phyloP scores from a whole-genome alignment of 2,888 invertebrate genomes.

The Pollenia griseotomentosa region DNA sequence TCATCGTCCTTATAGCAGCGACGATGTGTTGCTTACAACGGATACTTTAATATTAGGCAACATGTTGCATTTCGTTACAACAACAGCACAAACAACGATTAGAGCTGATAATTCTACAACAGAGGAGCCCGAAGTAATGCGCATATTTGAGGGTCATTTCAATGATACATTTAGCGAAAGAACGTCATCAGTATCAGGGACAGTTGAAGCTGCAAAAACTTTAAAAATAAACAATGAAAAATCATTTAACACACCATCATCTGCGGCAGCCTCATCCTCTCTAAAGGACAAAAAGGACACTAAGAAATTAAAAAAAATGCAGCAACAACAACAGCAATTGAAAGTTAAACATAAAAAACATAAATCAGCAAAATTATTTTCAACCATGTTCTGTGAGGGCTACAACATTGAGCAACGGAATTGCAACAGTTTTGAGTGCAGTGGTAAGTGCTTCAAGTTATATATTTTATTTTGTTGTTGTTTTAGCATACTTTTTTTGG shows the following conservation, averaged over 20 bases:
- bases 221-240: slow-evolving; percentile 66
- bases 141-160: slow-evolving; percentile 72
- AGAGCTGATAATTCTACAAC: slow-evolving; percentile 48
- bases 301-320: slow-evolving; percentile 49
- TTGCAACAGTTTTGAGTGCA: slow-evolving; percentile 84
- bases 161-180: slow-evolving; percentile 62
- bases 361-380: slow-evolving; percentile 80
- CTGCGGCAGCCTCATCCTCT: slow-evolving; percentile 51
- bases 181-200: not conserved
- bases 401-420: slow-evolving; percentile 84
- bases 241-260: slow-evolving; percentile 45
- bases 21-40: slow-evolving; percentile 62
- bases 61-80: slow-evolving; percentile 67
- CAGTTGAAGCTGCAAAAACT: slow-evolving; percentile 52
- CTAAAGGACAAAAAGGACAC: slow-evolving; percentile 52
- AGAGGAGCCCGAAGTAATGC: slow-evolving; percentile 71
- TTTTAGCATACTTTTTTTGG: not conserved
- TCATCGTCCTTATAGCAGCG: slow-evolving; percentile 12
- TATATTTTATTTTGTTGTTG: not conserved
- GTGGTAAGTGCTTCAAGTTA: slow-evolving; percentile 78
- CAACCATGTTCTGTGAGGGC: slow-evolving; percentile 83
- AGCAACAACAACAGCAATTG: slow-evolving; percentile 43
- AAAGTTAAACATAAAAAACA: slow-evolving; percentile 77
- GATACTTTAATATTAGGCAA: slow-evolving; percentile 69
- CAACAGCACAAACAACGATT: slow-evolving; percentile 51